Evolutionary conservation across 1,140 invertebrate species (phyloP), one percentile per base, ranked within the genome.

Genomic region (Oscheius sp.): DNA sequence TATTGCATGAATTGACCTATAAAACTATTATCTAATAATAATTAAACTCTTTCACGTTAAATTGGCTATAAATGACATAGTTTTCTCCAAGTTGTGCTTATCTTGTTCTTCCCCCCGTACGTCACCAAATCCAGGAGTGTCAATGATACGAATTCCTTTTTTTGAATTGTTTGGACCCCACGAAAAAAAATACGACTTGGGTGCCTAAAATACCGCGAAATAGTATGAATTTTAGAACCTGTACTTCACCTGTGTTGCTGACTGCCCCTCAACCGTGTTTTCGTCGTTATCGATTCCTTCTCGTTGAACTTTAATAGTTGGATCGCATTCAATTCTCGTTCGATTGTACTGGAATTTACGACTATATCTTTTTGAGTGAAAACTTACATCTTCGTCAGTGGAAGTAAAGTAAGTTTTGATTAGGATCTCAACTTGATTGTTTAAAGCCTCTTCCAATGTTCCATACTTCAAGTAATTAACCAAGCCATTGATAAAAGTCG

Each of bases 41-140:
- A 42, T 10, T 10, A n/a, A n/a, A n/a, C 10, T 10, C 10, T 10
- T n/a, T 42, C n/a, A 42, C 29, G 65, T 28, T 31, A 52, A 63
- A n/a, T 63, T 26, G 26, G 20, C 26, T 3, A 78, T 32, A 28
- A 55, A 70, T 18, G 45, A 20, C 35, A 78, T 23, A 35, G 79
- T 71, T 36, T 78, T 38, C 31, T 79, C 42, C n/a, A 78, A 79
- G 52, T 78, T 78, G 31, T 77, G n/a, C 28, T 32, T 69, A 35
- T 78, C 76, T 58, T 77, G 73, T 23, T 78, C 76, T 55, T 58
- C 4, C 13, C 76, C 76, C 15, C 78, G 34, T 0, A 74, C 77
- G 55, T 78, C 76, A 31, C 78, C 78, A 23, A 78, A 42, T 20
- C 76, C 76, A 1, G 76, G 76, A n/a, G 78, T 79, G 64, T 78